Conservation (phyloP, 2,113 vertebrate species). For the Pluvianellus socialis region DNA sequence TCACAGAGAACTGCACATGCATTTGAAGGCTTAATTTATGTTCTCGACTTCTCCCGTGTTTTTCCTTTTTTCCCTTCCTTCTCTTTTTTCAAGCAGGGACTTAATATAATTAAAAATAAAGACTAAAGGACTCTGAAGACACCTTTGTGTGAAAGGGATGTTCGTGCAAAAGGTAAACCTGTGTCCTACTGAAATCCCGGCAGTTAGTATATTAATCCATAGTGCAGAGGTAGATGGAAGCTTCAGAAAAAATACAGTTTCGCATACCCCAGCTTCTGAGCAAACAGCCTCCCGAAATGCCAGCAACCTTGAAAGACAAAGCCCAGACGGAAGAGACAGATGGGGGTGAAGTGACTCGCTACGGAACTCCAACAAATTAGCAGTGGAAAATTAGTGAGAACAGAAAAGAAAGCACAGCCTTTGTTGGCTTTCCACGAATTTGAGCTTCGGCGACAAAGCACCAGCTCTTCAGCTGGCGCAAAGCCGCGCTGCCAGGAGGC, state of each 20-base stretch:
- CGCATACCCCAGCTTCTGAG: not conserved
- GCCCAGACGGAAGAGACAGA: not conserved
- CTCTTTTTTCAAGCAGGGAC: not conserved
- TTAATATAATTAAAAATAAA: not conserved
- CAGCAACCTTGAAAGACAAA: not conserved
- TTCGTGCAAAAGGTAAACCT: not conserved
- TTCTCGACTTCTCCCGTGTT: not conserved
- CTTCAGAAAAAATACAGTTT: not conserved
- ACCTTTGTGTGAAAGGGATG: not conserved
- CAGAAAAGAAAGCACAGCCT: not conserved
- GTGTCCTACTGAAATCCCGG: not conserved
- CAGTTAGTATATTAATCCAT: not conserved
- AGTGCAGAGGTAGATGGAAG: not conserved
- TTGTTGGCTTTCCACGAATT: not conserved
- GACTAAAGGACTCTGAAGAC: not conserved
- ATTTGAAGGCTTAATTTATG: slow-evolving; percentile 59
- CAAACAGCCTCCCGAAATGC: not conserved
- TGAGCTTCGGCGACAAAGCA: not conserved
- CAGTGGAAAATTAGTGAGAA: not conserved
- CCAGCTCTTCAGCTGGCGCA: not conserved
- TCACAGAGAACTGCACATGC: slow-evolving; percentile 57
- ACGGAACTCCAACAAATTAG: not conserved
- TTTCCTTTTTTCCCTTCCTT: accelerated
- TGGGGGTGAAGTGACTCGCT: not conserved
- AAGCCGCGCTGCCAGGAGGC: not conserved